Evolutionary conservation across 1,140 invertebrate genomes (phyloP).

Genomic region (Anoplophora glabripennis): DNA sequence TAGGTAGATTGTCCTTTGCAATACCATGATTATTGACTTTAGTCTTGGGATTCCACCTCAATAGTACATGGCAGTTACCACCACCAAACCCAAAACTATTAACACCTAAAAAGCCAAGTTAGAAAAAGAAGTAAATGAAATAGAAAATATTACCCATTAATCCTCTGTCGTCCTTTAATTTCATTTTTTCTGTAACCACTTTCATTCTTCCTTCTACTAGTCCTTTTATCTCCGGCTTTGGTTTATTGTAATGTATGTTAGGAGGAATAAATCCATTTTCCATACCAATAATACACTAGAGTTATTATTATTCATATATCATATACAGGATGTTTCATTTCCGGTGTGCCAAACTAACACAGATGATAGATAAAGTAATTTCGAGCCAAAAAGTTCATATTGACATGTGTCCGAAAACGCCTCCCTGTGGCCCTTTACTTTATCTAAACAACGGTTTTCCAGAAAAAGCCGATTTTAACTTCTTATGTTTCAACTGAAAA

Average conservation of each 20-base stretch:
- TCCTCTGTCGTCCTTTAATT: conserved; percentile 57
- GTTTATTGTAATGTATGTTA: conserved; percentile 73
- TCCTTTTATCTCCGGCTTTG: conserved; percentile 70
- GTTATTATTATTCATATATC: too few relatives aligned
- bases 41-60: conserved; percentile 56
- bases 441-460: too few relatives aligned
- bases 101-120: conserved; percentile 46
- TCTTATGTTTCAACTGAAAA: too few relatives aligned
- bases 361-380: too few relatives aligned
- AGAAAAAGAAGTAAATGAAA: too few relatives aligned
- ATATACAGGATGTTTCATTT: too few relatives aligned
- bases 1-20: conserved; percentile 55
- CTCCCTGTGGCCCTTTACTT: too few relatives aligned
- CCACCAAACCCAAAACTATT: conserved; percentile 67
- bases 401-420: too few relatives aligned
- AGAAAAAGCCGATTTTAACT: too few relatives aligned
- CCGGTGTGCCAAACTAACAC: too few relatives aligned
- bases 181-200: conserved; percentile 65
- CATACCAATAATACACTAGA: conserved; percentile 61
- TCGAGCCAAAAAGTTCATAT: too few relatives aligned
- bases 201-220: conserved; percentile 67
- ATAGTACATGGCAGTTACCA: conserved; percentile 64
- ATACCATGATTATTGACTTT: conserved; percentile 53
- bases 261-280: conserved; percentile 71
- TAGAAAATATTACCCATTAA: conserved; percentile 45